Evolutionary conservation across 2,888 invertebrate species (phyloP), one percentile per base, ranked within the genome.

Genomic region (Meteorus cinctellus): DNA sequence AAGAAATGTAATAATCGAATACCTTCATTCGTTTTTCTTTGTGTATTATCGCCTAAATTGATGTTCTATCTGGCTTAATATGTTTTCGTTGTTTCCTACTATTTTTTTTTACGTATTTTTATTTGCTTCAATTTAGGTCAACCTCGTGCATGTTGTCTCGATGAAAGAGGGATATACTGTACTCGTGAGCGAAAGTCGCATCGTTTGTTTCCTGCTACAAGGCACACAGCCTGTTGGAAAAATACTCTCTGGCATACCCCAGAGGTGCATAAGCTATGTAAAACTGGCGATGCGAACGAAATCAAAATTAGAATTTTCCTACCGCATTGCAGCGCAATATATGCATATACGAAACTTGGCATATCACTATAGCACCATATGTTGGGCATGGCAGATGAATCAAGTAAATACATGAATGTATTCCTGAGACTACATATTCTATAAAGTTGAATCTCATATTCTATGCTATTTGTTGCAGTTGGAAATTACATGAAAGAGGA

Each of bases 231-330:
- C 19, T 55, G 55, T 19, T 55, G 6, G 55, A 55, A 55, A 55
- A 55, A 24, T 55, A 55, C 19, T 55, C 55, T 55, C 55, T 19
- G 55, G 55, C 55, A 55, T 55, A 4, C 55, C 55, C 55, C 5
- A 19, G 66, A 66, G 66, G 66, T 41, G 27, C 41, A 66, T 41
- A 27, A 41, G 24, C 41, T 66, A 45, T 41, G 41, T 41, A 66
- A 66, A 12, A 24, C 41, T 36, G 36, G 29, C 45, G 66, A 66
- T 66, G 66, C 66, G 24, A 41, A 41, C 36, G 27, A 66, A 66
- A 66, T 24, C 66, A 41, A 24, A 45, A 66, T 66, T 66, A 66
- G 41, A 66, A 66, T 66, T 66, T 66, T 45, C 19, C 27, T 41
- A 55, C 19, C 55, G 16, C 19, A 24, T 24, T 14, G 19, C 12